Evolutionary conservation across 92 coral and sea anemone species (phyloP).

Genomic region (Isaurus tuberculatus): DNA sequence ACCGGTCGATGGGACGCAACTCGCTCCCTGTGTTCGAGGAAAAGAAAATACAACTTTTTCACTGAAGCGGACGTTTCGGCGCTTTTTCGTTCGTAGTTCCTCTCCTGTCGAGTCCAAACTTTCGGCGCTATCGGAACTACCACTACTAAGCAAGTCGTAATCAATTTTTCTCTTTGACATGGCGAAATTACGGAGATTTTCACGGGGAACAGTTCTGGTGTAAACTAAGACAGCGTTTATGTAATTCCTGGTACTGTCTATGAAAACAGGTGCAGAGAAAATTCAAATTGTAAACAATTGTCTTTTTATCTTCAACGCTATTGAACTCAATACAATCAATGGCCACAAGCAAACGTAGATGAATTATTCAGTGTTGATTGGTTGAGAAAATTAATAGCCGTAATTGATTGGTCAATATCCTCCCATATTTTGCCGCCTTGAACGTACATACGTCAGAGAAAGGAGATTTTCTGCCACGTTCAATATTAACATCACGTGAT

Average conservation of each 20-base stretch:
- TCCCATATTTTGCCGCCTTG: slow-evolving; percentile 32
- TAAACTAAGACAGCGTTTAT: slow-evolving; percentile 28
- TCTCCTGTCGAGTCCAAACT: slow-evolving; percentile 77
- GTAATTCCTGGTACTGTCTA: slow-evolving; percentile 38
- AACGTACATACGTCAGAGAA: slow-evolving; percentile 45
- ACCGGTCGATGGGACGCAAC: slow-evolving; percentile 97
- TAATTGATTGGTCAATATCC: slow-evolving; percentile 20
- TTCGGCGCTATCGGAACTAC: slow-evolving; percentile 77
- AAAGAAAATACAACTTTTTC: slow-evolving; percentile 90
- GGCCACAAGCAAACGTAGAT: slow-evolving; percentile 47
- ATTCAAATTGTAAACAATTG: slow-evolving; percentile 33
- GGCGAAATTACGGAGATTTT: neutral
- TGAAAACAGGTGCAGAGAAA: slow-evolving; percentile 31
- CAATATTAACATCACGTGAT: slow-evolving; percentile 24
- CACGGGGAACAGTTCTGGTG: neutral
- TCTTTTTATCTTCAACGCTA: slow-evolving; percentile 44
- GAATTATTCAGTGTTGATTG: slow-evolving; percentile 63
- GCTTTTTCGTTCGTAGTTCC: slow-evolving; percentile 62
- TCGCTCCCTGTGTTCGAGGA: slow-evolving; percentile 95
- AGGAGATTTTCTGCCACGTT: slow-evolving; percentile 54
- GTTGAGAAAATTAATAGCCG: slow-evolving; percentile 31
- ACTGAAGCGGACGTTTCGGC: slow-evolving; percentile 82
- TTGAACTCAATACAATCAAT: slow-evolving; percentile 44
- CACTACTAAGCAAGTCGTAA: slow-evolving; percentile 78
- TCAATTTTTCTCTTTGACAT: slow-evolving; percentile 85